These are phyloP conservation scores for Hanleya hanleyi DNA, from an alignment of 2,888 invertebrate genomes.

Conservation along the genomic window DNA sequence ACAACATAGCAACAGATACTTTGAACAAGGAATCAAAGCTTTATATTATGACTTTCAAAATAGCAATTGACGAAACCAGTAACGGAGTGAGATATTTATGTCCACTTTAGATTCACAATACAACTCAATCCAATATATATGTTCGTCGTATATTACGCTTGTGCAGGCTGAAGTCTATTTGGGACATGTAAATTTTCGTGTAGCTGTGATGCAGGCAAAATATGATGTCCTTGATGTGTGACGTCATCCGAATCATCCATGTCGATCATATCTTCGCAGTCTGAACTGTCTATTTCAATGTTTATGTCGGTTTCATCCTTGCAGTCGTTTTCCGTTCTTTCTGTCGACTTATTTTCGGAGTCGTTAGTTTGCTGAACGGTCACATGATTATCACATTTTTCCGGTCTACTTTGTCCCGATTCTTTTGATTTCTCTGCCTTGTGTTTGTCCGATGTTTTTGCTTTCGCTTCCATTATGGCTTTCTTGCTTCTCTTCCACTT, in stretches of 20 bases:
- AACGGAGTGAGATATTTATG: too few relatives aligned
- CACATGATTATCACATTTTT: not conserved
- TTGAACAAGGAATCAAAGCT: too few relatives aligned
- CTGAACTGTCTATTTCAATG: not conserved
- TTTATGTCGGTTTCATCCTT: not conserved
- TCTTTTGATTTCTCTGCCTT: not conserved
- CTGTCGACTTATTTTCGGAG: not conserved
- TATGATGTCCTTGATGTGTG: not conserved
- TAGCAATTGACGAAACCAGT: too few relatives aligned
- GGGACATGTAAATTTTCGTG: not conserved
- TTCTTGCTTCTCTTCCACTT: slow-evolving; percentile 99
- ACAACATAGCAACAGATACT: too few relatives aligned
- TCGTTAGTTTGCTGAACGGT: not conserved
- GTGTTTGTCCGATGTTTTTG: slow-evolving; percentile 14
- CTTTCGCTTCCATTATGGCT: slow-evolving; percentile 79
- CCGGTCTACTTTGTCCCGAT: not conserved
- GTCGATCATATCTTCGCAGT: slow-evolving; percentile 2
- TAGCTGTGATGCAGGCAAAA: not conserved
- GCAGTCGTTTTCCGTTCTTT: not conserved
- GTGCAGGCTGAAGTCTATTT: slow-evolving; percentile 1
- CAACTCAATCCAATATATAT: too few relatives aligned
- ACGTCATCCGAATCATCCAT: not conserved
- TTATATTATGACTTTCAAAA: too few relatives aligned
- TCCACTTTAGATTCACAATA: too few relatives aligned
- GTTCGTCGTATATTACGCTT: not conserved